Evolutionary conservation across 2,888 invertebrate species (phyloP).

Genomic region (Tenthredo notha): DNA sequence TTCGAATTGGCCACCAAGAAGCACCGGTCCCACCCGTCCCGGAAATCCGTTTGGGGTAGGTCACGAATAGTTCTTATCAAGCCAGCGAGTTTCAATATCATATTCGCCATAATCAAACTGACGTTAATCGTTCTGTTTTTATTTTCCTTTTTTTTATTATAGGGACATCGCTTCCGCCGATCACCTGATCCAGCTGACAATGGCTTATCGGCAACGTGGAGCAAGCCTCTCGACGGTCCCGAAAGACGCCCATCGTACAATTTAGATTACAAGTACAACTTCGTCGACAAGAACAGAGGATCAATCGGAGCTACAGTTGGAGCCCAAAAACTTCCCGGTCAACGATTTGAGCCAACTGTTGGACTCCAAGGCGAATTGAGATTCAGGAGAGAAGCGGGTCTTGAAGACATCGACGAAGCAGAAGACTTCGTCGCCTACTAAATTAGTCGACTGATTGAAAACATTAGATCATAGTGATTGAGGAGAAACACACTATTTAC

Average conservation of each 20-base stretch:
- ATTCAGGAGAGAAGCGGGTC: conserved; percentile 29
- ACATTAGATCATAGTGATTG: background rate
- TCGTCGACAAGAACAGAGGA: conserved; percentile 60
- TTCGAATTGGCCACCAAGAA: conserved; percentile 39
- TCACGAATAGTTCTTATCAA: background rate
- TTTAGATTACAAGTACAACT: conserved; percentile 60
- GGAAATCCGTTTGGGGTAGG: conserved; percentile 33
- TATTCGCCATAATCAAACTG: background rate
- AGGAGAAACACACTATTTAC: background rate
- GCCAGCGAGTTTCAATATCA: background rate
- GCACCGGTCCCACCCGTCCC: conserved; percentile 34
- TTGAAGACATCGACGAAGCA: background rate
- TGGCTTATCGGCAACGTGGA: conserved; percentile 52
- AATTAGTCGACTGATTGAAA: background rate
- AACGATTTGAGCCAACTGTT: conserved; percentile 56
- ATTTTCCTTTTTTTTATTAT: background rate
- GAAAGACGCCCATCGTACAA: conserved; percentile 62
- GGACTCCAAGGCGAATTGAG: conserved; percentile 61
- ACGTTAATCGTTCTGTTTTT: background rate
- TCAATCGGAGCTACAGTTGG: conserved; percentile 60
- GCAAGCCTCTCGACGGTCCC: conserved; percentile 60
- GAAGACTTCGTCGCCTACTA: background rate
- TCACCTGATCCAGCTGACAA: conserved; percentile 2
- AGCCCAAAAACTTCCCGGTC: conserved; percentile 60
- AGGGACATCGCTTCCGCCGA: conserved; percentile 28